Evolutionary conservation across 2,888 invertebrate genomes (phyloP).

Genomic region (Neocrepidodera transversa): DNA sequence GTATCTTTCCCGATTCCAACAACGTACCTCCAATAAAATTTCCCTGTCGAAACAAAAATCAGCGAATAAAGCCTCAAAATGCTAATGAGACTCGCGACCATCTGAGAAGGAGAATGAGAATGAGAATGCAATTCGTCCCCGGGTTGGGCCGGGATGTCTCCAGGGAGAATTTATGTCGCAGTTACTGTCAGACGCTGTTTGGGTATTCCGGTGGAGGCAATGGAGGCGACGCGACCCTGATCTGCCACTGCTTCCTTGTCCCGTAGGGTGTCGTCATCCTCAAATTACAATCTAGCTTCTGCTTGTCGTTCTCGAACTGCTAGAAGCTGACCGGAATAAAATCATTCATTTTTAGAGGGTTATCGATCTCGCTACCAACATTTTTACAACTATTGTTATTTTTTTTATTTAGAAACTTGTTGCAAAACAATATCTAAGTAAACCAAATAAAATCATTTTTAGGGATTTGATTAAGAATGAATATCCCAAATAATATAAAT

Average conservation of each 20-base stretch:
- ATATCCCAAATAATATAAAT: too few relatives aligned
- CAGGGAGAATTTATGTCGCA: slow-evolving; percentile 60
- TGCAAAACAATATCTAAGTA: not conserved
- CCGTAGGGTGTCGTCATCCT: slow-evolving; percentile 60
- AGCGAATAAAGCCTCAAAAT: slow-evolving; percentile 21
- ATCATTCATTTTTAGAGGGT: slow-evolving; percentile 39
- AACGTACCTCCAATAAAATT: slow-evolving; percentile 25
- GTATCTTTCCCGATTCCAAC: slow-evolving; percentile 8
- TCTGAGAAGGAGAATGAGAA: slow-evolving; percentile 40
- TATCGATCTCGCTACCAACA: not conserved
- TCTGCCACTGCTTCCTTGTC: slow-evolving; percentile 51
- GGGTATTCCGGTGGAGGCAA: slow-evolving; percentile 49
- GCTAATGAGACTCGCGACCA: slow-evolving; percentile 27
- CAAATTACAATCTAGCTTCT: slow-evolving; percentile 59
- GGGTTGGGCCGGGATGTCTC: slow-evolving; percentile 48
- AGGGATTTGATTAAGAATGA: too few relatives aligned
- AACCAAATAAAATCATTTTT: too few relatives aligned
- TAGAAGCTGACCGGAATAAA: slow-evolving; percentile 58
- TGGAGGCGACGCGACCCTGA: slow-evolving; percentile 36
- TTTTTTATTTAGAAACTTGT: not conserved
- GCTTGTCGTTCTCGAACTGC: slow-evolving; percentile 50
- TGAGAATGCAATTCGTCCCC: slow-evolving; percentile 45
- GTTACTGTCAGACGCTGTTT: slow-evolving; percentile 60
- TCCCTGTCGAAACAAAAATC: slow-evolving; percentile 28
- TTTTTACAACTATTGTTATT: not conserved